Base-by-base conservation (phyloP, 2,113 vertebrate genomes). In the Malurus melanocephalus region DNA sequence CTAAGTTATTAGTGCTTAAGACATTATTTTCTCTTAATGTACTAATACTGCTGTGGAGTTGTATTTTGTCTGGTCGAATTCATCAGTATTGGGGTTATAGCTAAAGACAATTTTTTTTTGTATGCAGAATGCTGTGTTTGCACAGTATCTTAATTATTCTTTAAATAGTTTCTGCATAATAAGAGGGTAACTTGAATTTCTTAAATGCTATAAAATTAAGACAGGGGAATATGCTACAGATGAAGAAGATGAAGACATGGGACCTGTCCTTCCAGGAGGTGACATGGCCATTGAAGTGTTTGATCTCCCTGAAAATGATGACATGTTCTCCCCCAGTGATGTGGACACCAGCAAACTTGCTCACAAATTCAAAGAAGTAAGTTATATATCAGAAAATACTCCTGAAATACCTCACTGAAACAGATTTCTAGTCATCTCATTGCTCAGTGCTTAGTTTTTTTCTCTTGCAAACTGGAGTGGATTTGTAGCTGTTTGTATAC, bases 201-300 rank as follows among this genome's bases (percentile, higher is more conserved):
- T 95, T 88, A 80, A 94, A 96, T 94, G 53, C 67, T 95, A 38
- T 95, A 52, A 93, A 91, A 93, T 97, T 96, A 97, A 99, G 98
- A 99, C 99, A 48, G 99, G 99, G 85, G 99, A 99, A 96, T 99
- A 99, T 80, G 99, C 99, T 83, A 99, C 99, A 13, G 99, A 99
- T 71, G 99, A 99, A 64, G 99, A 99, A 66, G 98, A 98, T 62
- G 98, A 98, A 38, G 98, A 98, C 45, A 97, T 96, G 24, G 98
- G 97, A 57, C 97, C 98, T 17, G 90, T 97, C 14, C 96, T 96
- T 80, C 97, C 97, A 7, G 98, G 97, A 56, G 93, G 96, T 43
- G 98, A 99, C 90, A 98, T 99, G 97, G 98, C 97, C 94, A 99
- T 99, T 76, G 99, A 99, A 92, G 99, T 99, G 86, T 99, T 99